Percentiles rank a stretch among this genome's conserved stretches.
Evolutionary conservation across 2,113 vertebrate species (phyloP).

Genomic region (Eira barbara): DNA sequence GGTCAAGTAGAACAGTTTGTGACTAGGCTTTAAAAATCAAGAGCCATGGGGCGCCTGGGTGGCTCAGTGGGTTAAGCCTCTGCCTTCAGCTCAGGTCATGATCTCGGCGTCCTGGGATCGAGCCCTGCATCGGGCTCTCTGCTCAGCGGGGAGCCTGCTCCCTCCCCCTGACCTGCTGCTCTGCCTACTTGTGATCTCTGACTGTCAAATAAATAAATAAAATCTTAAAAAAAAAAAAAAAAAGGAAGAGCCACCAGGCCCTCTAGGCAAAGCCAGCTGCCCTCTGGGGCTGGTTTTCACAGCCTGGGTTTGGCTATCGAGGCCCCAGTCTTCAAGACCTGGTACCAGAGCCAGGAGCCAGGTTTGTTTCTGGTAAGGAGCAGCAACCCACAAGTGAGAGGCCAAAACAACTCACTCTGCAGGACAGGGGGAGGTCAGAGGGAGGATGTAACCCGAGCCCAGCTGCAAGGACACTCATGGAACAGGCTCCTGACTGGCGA

Average conservation of each 20-base stretch:
- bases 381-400: not conserved
- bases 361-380: not conserved
- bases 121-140: too few relatives aligned
- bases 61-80: too few relatives aligned
- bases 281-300: not conserved
- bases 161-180: too few relatives aligned
- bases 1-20: not conserved
- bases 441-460: not conserved
- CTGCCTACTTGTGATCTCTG: too few relatives aligned
- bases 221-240: too few relatives aligned
- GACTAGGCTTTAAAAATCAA: not conserved
- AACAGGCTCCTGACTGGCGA: not conserved
- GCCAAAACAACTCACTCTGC: not conserved
- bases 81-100: too few relatives aligned
- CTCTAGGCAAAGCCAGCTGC: not conserved
- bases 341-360: not conserved
- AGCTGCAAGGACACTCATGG: not conserved
- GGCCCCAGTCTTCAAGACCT: not conserved
- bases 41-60: too few relatives aligned
- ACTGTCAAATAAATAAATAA: too few relatives aligned
- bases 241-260: not conserved
- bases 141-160: too few relatives aligned
- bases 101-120: too few relatives aligned
- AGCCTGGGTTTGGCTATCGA: not conserved
- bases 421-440: not conserved